Conservation (phyloP, 2,113 vertebrate genomes). For the Saguinus midas region DNA sequence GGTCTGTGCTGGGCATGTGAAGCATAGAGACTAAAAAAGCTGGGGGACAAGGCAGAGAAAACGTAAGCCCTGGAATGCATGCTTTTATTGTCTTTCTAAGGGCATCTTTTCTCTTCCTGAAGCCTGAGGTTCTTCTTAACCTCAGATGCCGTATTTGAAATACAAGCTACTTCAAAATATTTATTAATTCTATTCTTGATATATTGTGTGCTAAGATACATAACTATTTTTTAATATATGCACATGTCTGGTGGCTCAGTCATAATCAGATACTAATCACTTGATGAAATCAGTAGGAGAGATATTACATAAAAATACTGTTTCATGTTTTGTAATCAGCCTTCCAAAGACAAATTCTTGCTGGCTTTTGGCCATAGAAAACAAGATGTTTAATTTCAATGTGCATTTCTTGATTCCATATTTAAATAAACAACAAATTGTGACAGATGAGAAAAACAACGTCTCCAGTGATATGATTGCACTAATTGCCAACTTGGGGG, state of each 20-base stretch:
- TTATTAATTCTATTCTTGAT: background rate
- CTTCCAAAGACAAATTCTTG: slow-evolving; percentile 48
- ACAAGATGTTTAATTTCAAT: slow-evolving; percentile 73
- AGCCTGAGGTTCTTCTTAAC: background rate
- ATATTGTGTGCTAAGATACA: background rate
- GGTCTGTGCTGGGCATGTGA: background rate
- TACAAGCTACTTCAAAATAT: background rate
- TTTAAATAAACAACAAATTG: slow-evolving; percentile 67
- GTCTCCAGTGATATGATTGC: background rate
- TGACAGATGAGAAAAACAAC: slow-evolving; percentile 61
- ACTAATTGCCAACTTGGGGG: background rate
- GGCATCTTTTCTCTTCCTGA: background rate
- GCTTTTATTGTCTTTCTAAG: no score
- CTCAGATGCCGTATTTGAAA: background rate
- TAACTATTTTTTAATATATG: background rate
- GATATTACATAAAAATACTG: slow-evolving; percentile 30
- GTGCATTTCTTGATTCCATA: slow-evolving; percentile 59
- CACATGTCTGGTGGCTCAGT: background rate
- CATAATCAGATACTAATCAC: background rate
- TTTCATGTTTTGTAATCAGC: slow-evolving; percentile 38
- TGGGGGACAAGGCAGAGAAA: background rate
- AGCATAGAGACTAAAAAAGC: background rate
- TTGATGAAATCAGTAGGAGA: slow-evolving; percentile 47
- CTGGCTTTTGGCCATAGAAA: slow-evolving; percentile 56
- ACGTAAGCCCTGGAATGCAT: accelerated